Evolutionary conservation across 2,113 vertebrate genomes (phyloP), one percentile per base, ranked within the genome.

Genomic region (Pseudolaguvia tuberculata): DNA sequence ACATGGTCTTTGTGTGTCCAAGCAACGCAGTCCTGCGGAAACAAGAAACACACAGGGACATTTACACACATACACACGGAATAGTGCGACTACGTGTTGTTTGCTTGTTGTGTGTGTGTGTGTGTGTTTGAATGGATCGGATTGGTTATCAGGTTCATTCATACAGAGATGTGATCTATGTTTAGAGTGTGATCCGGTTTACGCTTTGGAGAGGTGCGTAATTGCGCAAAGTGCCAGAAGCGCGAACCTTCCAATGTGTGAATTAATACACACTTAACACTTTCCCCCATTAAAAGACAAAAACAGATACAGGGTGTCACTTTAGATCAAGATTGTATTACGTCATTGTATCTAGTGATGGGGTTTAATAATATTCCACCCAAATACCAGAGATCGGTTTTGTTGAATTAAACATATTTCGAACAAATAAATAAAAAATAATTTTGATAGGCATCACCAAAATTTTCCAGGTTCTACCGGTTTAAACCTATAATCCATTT

Each of bases 1-100:
- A 86, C 91, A 92, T 15, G 90, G 86, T 79, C 78, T 88, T 80
- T 86, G 58, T 83, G 86, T 85, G 84, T 91, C 90, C 85, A 81
- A 17, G 84, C 90, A 91, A 61, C 76, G 88, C 81, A 85, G 83
- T 78, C 88, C 91, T 92, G 90, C 72, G 58, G 83, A 85, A 56
- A 58, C 62, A 84, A 68, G 86, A 63, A 70, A 12, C 21, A 50
- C 39, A 65, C 61, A 52, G 80, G 55, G 47, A 58, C 31, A 72
- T 50, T 58, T 81, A 74, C 61, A 71, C 50, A 27, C 57, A 73
- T 61, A 31, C 66, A 72, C 35, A 48, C 51, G 1, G 25, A 18
- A 25, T 47, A 23, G 55, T 17, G 11, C 9, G 21, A 56, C n/a
- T 47, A 23, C 29, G 21, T 47, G 2, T 10, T 23, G 11, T 18